phyloP scores from a whole-genome alignment of 2,113 vertebrate species.

The Galbula dea region DNA sequence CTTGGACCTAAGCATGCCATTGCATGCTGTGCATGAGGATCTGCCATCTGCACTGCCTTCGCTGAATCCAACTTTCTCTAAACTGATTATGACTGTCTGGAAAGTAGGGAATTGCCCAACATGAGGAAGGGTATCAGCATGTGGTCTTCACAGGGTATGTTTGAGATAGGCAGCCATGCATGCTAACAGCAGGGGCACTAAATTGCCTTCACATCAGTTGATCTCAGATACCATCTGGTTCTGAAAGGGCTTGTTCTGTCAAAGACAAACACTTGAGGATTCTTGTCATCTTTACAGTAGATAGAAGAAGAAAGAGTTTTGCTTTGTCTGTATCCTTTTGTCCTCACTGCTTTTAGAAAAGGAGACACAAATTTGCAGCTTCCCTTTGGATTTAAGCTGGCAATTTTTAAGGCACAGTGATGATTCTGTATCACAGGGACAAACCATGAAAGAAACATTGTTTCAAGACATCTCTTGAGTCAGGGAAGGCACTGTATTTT shows the following conservation, averaged over 20 bases:
- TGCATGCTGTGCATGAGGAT: background rate
- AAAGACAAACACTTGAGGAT: background rate
- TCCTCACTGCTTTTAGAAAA: background rate
- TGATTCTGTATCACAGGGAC: background rate
- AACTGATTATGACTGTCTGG: background rate
- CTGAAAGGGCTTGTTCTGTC: background rate
- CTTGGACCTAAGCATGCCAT: background rate
- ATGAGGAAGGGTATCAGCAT: background rate
- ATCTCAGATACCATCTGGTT: background rate
- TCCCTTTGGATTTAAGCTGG: background rate
- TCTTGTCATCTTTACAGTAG: rapidly evolving
- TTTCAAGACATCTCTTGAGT: background rate
- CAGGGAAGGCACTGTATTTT: background rate
- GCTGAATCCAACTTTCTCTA: background rate
- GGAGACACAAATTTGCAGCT: background rate
- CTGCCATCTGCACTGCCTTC: background rate
- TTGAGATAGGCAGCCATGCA: background rate
- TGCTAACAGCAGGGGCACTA: rapidly evolving
- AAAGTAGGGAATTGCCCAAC: background rate
- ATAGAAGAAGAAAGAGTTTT: background rate
- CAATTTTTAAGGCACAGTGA: background rate
- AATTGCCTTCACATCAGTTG: background rate
- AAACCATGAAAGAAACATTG: background rate
- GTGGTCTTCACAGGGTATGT: background rate
- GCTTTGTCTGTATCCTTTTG: background rate